A percentile compares a stretch with the other conserved stretches of the same genome.
Conservation (phyloP, 30 jellyfish, hydroid and myxozoan species). For the Chrysaora quinquecirrha region DNA sequence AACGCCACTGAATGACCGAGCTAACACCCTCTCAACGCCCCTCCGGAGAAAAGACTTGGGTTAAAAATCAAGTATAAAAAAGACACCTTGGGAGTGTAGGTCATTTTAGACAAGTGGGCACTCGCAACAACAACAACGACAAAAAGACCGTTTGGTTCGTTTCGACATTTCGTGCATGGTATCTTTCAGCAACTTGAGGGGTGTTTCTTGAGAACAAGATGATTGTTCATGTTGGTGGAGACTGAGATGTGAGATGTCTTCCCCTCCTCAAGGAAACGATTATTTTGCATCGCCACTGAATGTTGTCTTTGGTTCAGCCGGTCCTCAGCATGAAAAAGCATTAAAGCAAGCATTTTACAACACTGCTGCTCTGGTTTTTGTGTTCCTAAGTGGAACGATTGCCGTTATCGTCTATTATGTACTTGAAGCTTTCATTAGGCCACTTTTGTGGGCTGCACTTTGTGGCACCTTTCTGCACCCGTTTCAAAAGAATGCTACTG, state of each 20-base stretch:
- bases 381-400: constrained; percentile 72
- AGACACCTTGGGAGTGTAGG: no score
- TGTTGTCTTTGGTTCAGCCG: constrained; percentile 71
- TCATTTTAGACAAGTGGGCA: no score
- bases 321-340: constrained; percentile 89
- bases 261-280: constrained; percentile 19
- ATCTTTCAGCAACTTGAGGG: no score
- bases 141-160: no score
- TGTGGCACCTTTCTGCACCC: constrained; percentile 95
- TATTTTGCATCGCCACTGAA: constrained; percentile 82
- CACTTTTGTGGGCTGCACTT: constrained; percentile 95
- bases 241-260: background rate
- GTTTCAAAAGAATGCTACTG: constrained; percentile 81
- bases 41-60: no score
- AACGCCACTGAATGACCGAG: no score
- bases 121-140: no score
- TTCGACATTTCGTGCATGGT: no score
- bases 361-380: constrained; percentile 96
- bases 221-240: no score
- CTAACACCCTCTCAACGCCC: no score
- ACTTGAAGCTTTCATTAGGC: constrained; percentile 88
- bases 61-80: no score
- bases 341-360: constrained; percentile 89
- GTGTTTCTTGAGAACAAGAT: no score
- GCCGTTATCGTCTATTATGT: constrained; percentile 82